Evolutionary conservation across 2,113 vertebrate genomes (phyloP).

Genomic region (Trachemys scripta): DNA sequence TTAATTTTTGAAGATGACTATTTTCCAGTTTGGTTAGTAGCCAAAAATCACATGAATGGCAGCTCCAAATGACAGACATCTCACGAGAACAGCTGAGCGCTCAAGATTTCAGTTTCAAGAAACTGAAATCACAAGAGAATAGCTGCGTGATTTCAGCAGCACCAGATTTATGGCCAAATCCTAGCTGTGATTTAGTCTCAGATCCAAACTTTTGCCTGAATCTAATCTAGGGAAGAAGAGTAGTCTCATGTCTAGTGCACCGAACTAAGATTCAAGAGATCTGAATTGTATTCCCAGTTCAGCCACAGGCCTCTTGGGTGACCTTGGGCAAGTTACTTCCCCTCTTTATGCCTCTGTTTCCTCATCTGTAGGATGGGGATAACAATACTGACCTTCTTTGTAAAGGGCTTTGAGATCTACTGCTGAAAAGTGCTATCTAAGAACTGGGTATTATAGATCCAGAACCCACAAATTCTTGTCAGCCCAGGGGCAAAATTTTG

Average conservation of each 20-base stretch:
- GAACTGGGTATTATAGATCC: background rate
- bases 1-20: background rate
- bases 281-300: background rate
- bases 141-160: background rate
- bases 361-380: background rate
- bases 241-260: background rate
- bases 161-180: background rate
- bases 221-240: background rate
- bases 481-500: background rate
- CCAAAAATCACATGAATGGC: background rate
- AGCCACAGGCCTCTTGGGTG: background rate
- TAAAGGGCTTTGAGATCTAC: background rate
- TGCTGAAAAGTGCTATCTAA: background rate
- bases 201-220: too few relatives aligned
- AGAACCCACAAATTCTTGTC: background rate
- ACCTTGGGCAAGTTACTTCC: background rate
- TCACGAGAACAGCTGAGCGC: background rate
- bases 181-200: background rate
- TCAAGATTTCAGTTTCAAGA: background rate
- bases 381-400: background rate
- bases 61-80: background rate
- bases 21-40: background rate
- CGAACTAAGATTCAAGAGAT: background rate
- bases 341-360: background rate
- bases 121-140: background rate